Conservation (phyloP, 2,888 invertebrate species). For the Neoascia interrupta region DNA sequence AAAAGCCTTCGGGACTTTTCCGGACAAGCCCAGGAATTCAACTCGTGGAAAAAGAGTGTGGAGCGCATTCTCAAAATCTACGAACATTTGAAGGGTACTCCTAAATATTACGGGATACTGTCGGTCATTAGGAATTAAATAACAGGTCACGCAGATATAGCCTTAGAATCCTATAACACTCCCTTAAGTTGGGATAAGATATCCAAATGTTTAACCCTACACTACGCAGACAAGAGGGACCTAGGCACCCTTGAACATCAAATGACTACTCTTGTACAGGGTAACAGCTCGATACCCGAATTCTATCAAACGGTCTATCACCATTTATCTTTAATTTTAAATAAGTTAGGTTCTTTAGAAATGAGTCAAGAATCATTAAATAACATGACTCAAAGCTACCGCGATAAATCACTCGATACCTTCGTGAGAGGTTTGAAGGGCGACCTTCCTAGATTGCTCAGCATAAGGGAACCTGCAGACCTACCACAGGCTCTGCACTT, state of each 20-base stretch:
- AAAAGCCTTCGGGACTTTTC: slow-evolving; percentile 12
- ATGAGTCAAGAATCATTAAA: slow-evolving; percentile 23
- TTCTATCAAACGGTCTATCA: slow-evolving; percentile 26
- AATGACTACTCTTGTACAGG: no score
- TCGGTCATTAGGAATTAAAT: slow-evolving; percentile 1
- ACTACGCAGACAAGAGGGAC: slow-evolving; percentile 14
- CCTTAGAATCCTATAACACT: background rate
- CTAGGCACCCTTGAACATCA: no score
- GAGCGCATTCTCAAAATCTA: slow-evolving; percentile 23
- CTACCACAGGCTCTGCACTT: slow-evolving; percentile 7
- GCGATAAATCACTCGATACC: slow-evolving; percentile 8
- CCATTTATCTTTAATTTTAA: slow-evolving; percentile 22
- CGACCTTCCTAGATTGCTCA: slow-evolving; percentile 12
- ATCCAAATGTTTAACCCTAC: background rate
- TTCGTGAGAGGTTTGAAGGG: slow-evolving; percentile 15
- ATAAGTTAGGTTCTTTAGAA: slow-evolving; percentile 11
- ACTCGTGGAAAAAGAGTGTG: no score
- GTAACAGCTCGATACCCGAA: slow-evolving; percentile 5
- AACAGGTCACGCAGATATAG: background rate
- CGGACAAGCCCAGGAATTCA: no score
- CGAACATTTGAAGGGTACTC: slow-evolving; percentile 11
- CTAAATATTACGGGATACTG: slow-evolving; percentile 1
- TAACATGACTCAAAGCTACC: slow-evolving; percentile 23
- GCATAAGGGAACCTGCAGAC: slow-evolving; percentile 23
- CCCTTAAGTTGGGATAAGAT: background rate